These are phyloP conservation scores for Montipora cactus DNA, from an alignment of 64 coral and sea anemone species.

Conservation along the genomic window DNA sequence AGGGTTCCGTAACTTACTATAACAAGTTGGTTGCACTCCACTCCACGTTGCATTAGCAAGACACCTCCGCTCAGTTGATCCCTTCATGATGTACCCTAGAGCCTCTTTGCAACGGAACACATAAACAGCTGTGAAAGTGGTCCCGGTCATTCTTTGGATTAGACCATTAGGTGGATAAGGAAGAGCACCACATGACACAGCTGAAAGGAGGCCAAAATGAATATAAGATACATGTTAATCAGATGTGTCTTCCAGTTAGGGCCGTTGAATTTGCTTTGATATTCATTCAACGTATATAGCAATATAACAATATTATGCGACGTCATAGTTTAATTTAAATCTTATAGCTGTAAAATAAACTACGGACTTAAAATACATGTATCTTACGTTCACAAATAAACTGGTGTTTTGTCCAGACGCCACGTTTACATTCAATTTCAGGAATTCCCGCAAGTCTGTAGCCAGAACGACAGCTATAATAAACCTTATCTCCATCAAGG, in stretches of 20 bases:
- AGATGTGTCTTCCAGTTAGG: neutral
- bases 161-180: slow-evolving; percentile 42
- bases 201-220: slow-evolving; percentile 30
- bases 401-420: slow-evolving; percentile 30
- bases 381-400: slow-evolving; percentile 65
- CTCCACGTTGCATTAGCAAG: slow-evolving; percentile 78
- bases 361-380: neutral
- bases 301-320: too few relatives aligned
- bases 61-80: slow-evolving; percentile 58
- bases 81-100: slow-evolving; percentile 66
- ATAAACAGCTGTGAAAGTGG: slow-evolving; percentile 53
- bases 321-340: too few relatives aligned
- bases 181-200: slow-evolving; percentile 74
- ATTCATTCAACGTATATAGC: too few relatives aligned
- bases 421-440: slow-evolving; percentile 30
- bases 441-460: slow-evolving; percentile 73
- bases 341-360: too few relatives aligned
- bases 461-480: slow-evolving; percentile 58
- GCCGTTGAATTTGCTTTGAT: neutral
- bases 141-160: slow-evolving; percentile 57
- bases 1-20: slow-evolving; percentile 25
- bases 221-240: neutral
- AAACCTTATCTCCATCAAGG: slow-evolving; percentile 52
- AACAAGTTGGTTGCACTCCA: slow-evolving; percentile 52
- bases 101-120: slow-evolving; percentile 65